Percentiles rank a stretch among this genome's conserved stretches.
Conservation (phyloP, 2,888 invertebrate species). For the Meiosimyza decipiens region DNA sequence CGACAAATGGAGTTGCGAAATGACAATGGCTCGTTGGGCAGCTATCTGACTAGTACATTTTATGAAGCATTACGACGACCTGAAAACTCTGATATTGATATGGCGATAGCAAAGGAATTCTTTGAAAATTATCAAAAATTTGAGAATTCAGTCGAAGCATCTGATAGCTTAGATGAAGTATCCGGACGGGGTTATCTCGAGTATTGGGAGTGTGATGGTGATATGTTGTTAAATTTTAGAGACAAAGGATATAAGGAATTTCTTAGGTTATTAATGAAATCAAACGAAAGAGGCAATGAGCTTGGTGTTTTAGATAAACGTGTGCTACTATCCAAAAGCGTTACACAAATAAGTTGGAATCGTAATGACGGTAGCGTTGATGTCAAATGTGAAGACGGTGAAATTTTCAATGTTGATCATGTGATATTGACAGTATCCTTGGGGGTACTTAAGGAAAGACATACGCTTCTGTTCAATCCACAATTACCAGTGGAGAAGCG, state of each 20-base stretch:
- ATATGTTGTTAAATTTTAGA: conserved; percentile 79
- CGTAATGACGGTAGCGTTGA: conserved; percentile 55
- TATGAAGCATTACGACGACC: conserved; percentile 58
- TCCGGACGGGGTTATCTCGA: conserved; percentile 75
- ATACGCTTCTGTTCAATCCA: conserved; percentile 67
- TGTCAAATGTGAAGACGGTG: conserved; percentile 64
- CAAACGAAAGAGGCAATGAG: conserved; percentile 48
- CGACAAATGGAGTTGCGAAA: conserved; percentile 60
- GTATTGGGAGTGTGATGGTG: conserved; percentile 78
- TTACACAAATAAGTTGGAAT: conserved; percentile 58
- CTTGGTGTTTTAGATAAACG: conserved; percentile 63
- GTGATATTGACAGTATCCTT: conserved; percentile 73
- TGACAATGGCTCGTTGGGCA: conserved; percentile 61
- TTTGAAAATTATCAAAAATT: conserved; percentile 73
- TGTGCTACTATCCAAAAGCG: conserved; percentile 55
- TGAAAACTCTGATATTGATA: conserved; percentile 65
- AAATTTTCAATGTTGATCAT: conserved; percentile 69
- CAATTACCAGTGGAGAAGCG: conserved; percentile 68
- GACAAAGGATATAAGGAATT: conserved; percentile 77
- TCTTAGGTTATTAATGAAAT: conserved; percentile 74
- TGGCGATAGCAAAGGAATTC: conserved; percentile 68
- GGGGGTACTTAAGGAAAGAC: conserved; percentile 72
- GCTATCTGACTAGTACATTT: conserved; percentile 61
- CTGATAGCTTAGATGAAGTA: conserved; percentile 75
- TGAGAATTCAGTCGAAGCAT: conserved; percentile 70